Evolutionary conservation across 2,113 vertebrate species (phyloP).

Genomic region (Rhinolophus sinicus): DNA sequence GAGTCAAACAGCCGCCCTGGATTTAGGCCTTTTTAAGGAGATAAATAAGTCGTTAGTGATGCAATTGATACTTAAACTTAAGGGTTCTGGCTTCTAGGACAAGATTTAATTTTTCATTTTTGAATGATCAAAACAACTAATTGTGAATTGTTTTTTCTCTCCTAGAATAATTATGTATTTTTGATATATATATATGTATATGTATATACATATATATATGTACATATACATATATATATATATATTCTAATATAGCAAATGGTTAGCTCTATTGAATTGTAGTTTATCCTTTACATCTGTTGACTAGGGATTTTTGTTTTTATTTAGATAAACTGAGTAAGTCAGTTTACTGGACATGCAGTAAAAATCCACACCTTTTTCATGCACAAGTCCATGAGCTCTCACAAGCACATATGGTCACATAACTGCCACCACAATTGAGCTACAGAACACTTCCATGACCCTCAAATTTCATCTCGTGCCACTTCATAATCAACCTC

Average conservation of each 20-base stretch:
- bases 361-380: neutral
- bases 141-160: neutral
- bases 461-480: too few species aligned
- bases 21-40: neutral
- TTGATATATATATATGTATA: neutral
- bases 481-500: neutral
- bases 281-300: neutral
- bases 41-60: neutral
- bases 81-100: neutral
- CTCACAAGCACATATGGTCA: neutral
- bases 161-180: neutral
- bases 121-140: neutral
- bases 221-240: neutral
- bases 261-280: neutral
- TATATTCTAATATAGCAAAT: neutral
- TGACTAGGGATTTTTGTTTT: neutral
- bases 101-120: neutral
- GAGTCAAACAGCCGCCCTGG: too few species aligned
- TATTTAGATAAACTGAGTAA: neutral
- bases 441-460: neutral
- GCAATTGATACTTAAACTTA: neutral
- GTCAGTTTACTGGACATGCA: neutral
- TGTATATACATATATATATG: neutral
- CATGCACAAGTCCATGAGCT: too few species aligned
- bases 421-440: neutral